A percentile compares a stretch with the other conserved stretches of the same genome.
Conservation (phyloP, 2,113 vertebrate genomes). For the Edolisoma coerulescens region DNA sequence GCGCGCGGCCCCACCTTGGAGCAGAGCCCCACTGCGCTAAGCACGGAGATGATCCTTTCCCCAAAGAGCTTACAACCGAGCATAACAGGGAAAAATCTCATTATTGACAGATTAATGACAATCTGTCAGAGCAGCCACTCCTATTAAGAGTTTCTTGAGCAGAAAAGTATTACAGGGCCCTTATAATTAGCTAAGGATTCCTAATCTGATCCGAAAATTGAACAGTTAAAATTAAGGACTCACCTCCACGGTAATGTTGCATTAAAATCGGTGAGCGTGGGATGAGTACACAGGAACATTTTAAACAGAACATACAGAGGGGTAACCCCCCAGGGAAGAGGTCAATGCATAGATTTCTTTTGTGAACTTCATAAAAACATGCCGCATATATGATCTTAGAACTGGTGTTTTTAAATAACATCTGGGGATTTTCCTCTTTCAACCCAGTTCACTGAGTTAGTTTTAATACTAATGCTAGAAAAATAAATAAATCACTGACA, state of each 20-base stretch:
- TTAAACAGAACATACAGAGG: neutral
- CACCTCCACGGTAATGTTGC: neutral
- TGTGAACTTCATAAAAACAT: neutral
- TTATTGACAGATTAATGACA: conserved; percentile 59
- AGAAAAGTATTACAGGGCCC: neutral
- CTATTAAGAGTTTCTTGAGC: neutral
- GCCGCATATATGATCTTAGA: neutral
- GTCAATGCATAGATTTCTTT: neutral
- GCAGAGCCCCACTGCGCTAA: neutral
- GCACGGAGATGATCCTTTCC: conserved; percentile 29
- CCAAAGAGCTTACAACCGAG: conserved; percentile 31
- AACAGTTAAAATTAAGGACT: neutral
- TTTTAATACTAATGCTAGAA: neutral
- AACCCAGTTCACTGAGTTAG: neutral
- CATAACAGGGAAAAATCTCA: conserved; percentile 32
- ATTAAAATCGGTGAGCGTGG: neutral
- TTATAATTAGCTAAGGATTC: neutral
- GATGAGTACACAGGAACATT: neutral
- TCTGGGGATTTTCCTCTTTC: neutral
- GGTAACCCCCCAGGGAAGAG: neutral
- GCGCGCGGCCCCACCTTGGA: accelerated
- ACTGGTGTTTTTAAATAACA: neutral
- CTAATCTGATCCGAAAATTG: neutral
- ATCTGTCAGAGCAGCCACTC: conserved; percentile 29
- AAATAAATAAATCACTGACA: neutral